phyloP scores from a whole-genome alignment of 1,140 invertebrate genomes.

The Chironomus striatipennis region DNA sequence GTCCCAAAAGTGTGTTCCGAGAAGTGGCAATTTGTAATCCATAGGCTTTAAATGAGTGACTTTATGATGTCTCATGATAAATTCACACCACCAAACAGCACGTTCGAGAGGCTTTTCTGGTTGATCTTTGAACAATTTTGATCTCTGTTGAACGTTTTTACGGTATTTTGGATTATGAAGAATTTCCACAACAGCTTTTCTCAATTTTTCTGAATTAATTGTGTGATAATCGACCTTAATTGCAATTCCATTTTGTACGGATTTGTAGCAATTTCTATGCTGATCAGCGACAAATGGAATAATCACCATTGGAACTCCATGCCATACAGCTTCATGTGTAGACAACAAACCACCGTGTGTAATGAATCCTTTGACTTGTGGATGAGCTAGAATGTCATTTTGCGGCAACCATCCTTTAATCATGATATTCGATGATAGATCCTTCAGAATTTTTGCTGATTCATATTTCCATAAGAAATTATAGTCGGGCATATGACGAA shows the following conservation, averaged over 20 bases:
- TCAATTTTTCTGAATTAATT: conserved; percentile 28
- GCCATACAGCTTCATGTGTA: conserved; percentile 42
- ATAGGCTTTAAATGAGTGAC: not conserved
- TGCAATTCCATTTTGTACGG: conserved; percentile 27
- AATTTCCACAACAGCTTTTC: conserved; percentile 27
- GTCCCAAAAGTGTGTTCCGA: not conserved
- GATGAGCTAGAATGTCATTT: conserved; percentile 33
- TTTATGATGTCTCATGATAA: conserved; percentile 32
- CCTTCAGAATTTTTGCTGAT: not conserved
- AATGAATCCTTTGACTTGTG: conserved; percentile 29
- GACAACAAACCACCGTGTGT: conserved; percentile 42
- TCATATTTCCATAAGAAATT: conserved; percentile 15
- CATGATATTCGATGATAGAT: not conserved
- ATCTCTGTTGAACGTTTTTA: conserved; percentile 35
- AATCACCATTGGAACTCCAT: conserved; percentile 42
- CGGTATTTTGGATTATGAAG: conserved; percentile 33
- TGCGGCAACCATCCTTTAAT: not conserved
- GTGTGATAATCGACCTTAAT: conserved; percentile 28
- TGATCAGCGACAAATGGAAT: conserved; percentile 45
- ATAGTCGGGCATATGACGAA: not conserved
- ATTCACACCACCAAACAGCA: conserved; percentile 43
- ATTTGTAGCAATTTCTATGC: conserved; percentile 29
- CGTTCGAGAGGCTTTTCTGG: conserved; percentile 41
- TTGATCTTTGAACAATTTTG: conserved; percentile 43
- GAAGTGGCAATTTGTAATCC: not conserved